phyloP scores from a whole-genome alignment of 2,113 vertebrate genomes.

The Amazona guildingii region DNA sequence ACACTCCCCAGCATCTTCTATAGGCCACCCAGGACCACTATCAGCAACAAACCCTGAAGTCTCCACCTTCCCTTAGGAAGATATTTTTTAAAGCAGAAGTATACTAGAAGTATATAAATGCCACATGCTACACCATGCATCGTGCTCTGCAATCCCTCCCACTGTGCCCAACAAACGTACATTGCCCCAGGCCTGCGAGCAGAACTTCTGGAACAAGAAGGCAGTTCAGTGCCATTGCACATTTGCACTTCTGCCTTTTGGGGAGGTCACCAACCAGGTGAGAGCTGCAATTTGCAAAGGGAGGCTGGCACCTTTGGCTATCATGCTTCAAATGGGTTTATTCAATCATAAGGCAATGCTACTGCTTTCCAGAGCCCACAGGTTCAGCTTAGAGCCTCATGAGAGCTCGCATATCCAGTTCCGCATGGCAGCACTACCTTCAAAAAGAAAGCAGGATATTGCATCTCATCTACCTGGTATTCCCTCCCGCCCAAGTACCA shows the following conservation, averaged over 20 bases:
- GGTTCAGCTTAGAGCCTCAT: not conserved
- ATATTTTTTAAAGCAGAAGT: not conserved
- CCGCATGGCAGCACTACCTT: not conserved
- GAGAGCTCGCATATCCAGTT: not conserved
- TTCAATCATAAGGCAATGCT: not conserved
- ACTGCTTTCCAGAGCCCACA: not conserved
- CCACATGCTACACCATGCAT: fast-evolving
- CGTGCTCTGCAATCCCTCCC: not conserved
- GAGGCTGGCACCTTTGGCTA: not conserved
- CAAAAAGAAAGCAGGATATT: not conserved
- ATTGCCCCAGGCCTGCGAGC: not conserved
- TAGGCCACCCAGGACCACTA: not conserved
- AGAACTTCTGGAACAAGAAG: not conserved
- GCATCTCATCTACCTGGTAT: not conserved
- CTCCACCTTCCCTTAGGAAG: not conserved
- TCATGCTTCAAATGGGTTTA: not conserved
- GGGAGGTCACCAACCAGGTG: not conserved
- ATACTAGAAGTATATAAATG: not conserved
- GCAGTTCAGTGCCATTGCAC: not conserved
- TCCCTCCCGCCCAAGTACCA: not conserved
- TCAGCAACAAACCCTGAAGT: not conserved
- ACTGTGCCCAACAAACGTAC: not conserved
- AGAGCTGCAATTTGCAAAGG: not conserved
- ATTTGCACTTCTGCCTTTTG: not conserved
- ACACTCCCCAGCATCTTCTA: not conserved